Evolutionary conservation across 2,113 vertebrate genomes (phyloP).

Genomic region (Eclectus roratus): DNA sequence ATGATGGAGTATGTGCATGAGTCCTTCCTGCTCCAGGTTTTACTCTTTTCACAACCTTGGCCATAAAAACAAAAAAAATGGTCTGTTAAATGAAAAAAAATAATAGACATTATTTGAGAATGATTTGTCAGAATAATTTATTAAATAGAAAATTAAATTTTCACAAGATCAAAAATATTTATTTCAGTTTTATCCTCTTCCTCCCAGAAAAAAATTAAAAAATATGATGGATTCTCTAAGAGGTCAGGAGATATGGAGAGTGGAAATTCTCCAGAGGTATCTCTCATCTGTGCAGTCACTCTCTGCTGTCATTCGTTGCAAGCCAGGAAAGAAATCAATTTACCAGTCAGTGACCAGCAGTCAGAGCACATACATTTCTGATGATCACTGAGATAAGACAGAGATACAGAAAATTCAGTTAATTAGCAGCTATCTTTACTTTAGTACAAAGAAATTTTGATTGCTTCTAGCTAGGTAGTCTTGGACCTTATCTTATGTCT

Average conservation of each 20-base stretch:
- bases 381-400: slow-evolving; percentile 24
- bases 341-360: neutral
- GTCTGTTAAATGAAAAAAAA: neutral
- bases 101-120: neutral
- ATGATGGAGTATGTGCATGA: neutral
- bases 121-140: neutral
- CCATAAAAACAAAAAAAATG: neutral
- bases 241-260: neutral
- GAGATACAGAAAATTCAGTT: slow-evolving; percentile 28
- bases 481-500: neutral
- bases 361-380: slow-evolving; percentile 1
- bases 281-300: neutral
- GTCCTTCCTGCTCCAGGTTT: neutral
- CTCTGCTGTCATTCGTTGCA: neutral
- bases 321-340: slow-evolving; percentile 25
- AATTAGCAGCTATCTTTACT: neutral
- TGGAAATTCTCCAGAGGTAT: neutral
- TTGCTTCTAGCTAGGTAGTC: neutral
- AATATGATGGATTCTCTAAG: neutral
- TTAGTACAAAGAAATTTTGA: slow-evolving; percentile 16
- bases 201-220: neutral
- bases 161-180: neutral
- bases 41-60: neutral
- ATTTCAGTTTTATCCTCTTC: neutral
- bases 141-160: neutral